These are phyloP conservation scores for Coremacera marginata DNA, from an alignment of 2,888 invertebrate species.

Conservation along the genomic window DNA sequence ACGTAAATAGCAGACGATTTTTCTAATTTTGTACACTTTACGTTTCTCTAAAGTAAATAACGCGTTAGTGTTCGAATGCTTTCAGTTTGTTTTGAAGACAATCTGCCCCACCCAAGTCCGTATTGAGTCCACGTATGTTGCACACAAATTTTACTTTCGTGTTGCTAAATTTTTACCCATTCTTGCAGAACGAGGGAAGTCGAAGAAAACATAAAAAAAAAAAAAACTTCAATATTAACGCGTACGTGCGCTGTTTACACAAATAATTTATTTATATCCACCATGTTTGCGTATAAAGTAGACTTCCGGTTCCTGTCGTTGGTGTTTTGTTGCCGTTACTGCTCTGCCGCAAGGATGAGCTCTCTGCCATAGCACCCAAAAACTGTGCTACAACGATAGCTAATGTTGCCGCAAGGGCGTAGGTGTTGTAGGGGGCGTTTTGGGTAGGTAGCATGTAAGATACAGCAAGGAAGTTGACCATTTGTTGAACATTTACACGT, in stretches of 20 bases:
- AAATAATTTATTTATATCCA: constrained; percentile 49
- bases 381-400: constrained; percentile 25
- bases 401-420: neutral
- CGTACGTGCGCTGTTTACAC: constrained; percentile 60
- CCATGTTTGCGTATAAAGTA: constrained; percentile 18
- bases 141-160: neutral
- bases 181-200: neutral
- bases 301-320: constrained; percentile 14
- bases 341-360: neutral
- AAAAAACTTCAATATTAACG: constrained; percentile 57
- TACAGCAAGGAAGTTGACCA: constrained; percentile 53
- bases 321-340: too few relatives aligned
- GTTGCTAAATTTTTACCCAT: neutral
- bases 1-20: constrained; percentile 4
- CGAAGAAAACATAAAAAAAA: neutral
- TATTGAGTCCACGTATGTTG: neutral
- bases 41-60: neutral
- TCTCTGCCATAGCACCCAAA: neutral
- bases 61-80: neutral
- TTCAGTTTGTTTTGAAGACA: neutral
- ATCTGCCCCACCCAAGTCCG: neutral
- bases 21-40: constrained; percentile 15
- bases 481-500: constrained; percentile 65
- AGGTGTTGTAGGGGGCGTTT: neutral
- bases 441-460: too few relatives aligned